Evolutionary conservation across 1,140 invertebrate species (phyloP).

Genomic region (Catajapyx aquilonaris): DNA sequence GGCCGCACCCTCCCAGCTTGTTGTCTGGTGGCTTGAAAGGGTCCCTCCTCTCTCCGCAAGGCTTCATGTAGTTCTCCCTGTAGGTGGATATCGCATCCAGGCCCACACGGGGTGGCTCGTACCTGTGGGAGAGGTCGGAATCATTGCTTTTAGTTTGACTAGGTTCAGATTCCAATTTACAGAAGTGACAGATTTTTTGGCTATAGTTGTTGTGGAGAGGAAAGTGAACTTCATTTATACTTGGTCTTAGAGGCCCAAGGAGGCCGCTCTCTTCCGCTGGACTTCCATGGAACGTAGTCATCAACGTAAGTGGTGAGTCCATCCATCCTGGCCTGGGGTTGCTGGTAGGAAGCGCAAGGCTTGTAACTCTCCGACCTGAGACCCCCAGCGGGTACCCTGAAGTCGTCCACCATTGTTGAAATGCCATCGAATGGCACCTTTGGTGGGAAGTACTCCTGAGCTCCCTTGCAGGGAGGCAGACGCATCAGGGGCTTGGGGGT

Average conservation of each 20-base stretch:
- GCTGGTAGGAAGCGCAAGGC: background rate
- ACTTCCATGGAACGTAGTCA: background rate
- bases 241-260: background rate
- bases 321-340: background rate
- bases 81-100: too few relatives aligned
- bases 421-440: background rate
- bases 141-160: too few relatives aligned
- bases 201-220: background rate
- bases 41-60: too few relatives aligned
- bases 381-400: background rate
- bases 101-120: too few relatives aligned
- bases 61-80: too few relatives aligned
- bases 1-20: too few relatives aligned
- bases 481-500: background rate
- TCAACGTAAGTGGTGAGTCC: background rate
- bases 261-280: background rate
- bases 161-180: background rate
- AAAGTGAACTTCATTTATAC: background rate
- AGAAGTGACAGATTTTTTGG: background rate
- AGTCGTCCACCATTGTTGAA: background rate
- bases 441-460: background rate
- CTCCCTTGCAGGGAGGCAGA: background rate
- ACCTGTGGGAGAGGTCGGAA: too few relatives aligned
- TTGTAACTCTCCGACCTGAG: background rate
- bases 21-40: too few relatives aligned